phyloP scores from a whole-genome alignment of 2,888 invertebrate species.

The Brenthis ino region DNA sequence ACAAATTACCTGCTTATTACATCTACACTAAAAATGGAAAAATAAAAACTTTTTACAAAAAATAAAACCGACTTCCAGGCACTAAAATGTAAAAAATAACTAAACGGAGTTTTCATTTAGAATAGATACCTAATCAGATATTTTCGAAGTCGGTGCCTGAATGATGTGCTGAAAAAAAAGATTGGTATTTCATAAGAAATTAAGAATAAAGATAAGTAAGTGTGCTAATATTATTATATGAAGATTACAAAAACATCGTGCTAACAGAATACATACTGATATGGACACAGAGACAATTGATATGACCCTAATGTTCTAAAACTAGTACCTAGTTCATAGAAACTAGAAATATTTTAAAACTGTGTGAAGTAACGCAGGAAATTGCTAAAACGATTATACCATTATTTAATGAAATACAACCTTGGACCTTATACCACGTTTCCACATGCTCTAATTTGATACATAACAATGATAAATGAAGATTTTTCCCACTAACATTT shows the following conservation, averaged over 20 bases:
- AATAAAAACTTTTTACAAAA: too few species aligned
- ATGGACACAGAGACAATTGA: constrained; percentile 44
- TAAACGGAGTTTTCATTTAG: too few species aligned
- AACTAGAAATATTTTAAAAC: constrained; percentile 55
- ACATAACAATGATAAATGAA: background rate
- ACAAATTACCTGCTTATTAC: too few species aligned
- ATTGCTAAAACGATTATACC: constrained; percentile 36
- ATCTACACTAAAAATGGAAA: too few species aligned
- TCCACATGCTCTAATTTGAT: constrained; percentile 3
- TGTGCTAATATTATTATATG: background rate
- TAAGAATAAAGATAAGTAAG: too few species aligned
- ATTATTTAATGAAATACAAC: constrained; percentile 20
- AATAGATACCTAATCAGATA: too few species aligned
- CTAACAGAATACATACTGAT: constrained; percentile 42
- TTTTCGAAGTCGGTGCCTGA: too few species aligned
- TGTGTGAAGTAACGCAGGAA: constrained; percentile 66
- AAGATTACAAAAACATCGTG: constrained; percentile 20
- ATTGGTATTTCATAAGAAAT: too few species aligned
- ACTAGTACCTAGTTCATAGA: constrained; percentile 47
- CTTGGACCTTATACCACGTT: constrained; percentile 9
- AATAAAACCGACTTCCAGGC: too few species aligned
- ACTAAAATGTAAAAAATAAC: too few species aligned
- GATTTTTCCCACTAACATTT: constrained; percentile 6
- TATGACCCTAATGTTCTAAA: constrained; percentile 55
- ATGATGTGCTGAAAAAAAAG: too few species aligned